Base-by-base conservation (phyloP, 2,888 invertebrate species). In the Subacronicta megacephala region DNA sequence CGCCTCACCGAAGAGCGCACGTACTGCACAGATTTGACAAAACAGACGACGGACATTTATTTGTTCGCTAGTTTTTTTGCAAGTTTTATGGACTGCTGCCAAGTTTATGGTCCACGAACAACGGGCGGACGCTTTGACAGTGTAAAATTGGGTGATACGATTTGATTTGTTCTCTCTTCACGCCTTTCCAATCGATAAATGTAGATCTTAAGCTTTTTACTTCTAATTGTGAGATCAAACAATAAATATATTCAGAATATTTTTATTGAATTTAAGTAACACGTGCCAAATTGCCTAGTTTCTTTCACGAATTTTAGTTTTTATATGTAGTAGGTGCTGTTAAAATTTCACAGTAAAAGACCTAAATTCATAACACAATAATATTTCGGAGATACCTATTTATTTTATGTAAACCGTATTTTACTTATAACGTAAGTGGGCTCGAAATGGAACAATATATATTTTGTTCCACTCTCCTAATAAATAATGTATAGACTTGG, bases 11-110 rank as follows among this genome's bases (percentile, higher is more conserved):
- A 69, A 76, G 78, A 77, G 85, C 84, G 82, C 92, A 93, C 92
- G 92, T 93, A 89, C 87, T 80, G 89, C 88, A 85, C 90, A 92
- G 90, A 93, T 93, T 93, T 93, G 93, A 93, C 93, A 93, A 93
- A 93, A 93, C 92, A 92, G 90, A 92, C 93, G 90, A 85, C 84
- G 85, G 85, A 81, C 90, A 90, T 93, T 93, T 93, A 92, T 93
- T 93, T 91, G 92, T 90, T 84, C 83, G 81, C 86, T 90, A 88
- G 92, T 87, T 90, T 92, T 90, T 92, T 85, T 88, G 86, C 87
- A 84, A 88, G 89, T 89, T 92, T 92, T 92, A 92, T 93, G 92
- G 90, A 92, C 89, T 92, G 78, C 80, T 88, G 92, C 92, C 92
- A 92, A 86, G 87, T 92, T 92, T 92, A 92, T 90, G 85, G 90